Percentiles rank a stretch among this genome's conserved stretches.
phyloP scores from a whole-genome alignment of 1,140 invertebrate species.

The Thrips palmi region DNA sequence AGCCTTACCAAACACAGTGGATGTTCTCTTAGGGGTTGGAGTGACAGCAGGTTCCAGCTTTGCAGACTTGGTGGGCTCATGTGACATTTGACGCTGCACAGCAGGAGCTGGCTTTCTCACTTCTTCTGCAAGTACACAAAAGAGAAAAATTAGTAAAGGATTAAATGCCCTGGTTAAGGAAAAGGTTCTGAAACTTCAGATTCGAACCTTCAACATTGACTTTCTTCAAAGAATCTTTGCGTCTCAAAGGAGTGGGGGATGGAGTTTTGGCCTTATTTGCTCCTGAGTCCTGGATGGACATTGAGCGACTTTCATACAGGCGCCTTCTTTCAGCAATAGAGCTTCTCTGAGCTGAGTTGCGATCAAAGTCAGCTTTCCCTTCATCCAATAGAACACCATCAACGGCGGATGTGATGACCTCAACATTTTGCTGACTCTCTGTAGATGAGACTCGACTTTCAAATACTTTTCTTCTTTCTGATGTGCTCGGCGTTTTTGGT shows the following conservation, averaged over 20 bases:
- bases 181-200: slow-evolving; percentile 2
- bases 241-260: slow-evolving; percentile 49
- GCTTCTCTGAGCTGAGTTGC: slow-evolving; percentile 23
- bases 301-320: slow-evolving; percentile 50
- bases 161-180: neutral
- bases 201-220: neutral
- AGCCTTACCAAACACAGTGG: slow-evolving; percentile 68
- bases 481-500: slow-evolving; percentile 54
- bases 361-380: slow-evolving; percentile 16
- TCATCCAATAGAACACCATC: slow-evolving; percentile 25
- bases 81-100: too few relatives aligned
- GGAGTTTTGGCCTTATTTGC: slow-evolving; percentile 39
- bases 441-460: too few relatives aligned
- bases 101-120: neutral
- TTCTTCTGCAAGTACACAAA: neutral
- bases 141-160: slow-evolving; percentile 2
- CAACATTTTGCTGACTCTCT: too few relatives aligned
- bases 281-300: slow-evolving; percentile 33
- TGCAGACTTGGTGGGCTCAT: slow-evolving; percentile 19
- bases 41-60: slow-evolving; percentile 26
- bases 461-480: slow-evolving; percentile 48
- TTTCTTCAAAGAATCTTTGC: slow-evolving; percentile 36
- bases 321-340: slow-evolving; percentile 61
- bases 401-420: too few relatives aligned
- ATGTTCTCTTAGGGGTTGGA: slow-evolving; percentile 52